phyloP scores from a whole-genome alignment of 2,888 invertebrate genomes.

The Leucoptera coffeella region DNA sequence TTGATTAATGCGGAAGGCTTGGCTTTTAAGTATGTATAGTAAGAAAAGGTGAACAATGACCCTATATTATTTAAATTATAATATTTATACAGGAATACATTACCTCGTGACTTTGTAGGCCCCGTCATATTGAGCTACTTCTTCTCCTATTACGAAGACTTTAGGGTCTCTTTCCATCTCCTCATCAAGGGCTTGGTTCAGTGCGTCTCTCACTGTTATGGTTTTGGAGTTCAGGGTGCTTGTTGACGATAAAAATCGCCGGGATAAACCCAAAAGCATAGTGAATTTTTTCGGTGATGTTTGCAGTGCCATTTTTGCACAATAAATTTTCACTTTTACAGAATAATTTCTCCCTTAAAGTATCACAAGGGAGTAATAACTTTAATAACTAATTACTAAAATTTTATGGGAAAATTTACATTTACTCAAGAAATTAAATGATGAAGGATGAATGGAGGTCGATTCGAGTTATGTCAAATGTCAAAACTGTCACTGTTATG shows the following conservation, averaged over 20 bases:
- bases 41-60: background rate
- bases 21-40: too few species aligned
- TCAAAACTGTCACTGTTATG: too few species aligned
- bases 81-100: slow-evolving; percentile 2
- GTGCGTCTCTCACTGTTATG: slow-evolving; percentile 93
- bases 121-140: slow-evolving; percentile 98
- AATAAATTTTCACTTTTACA: background rate
- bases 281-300: slow-evolving; percentile 31
- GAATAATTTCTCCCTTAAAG: slow-evolving; percentile 11
- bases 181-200: slow-evolving; percentile 94
- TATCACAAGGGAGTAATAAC: background rate
- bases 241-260: slow-evolving; percentile 36
- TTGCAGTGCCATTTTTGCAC: slow-evolving; percentile 39
- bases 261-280: slow-evolving; percentile 20
- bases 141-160: slow-evolving; percentile 91
- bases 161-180: slow-evolving; percentile 91
- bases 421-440: too few species aligned
- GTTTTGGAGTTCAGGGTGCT: slow-evolving; percentile 45
- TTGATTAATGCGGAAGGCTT: too few species aligned
- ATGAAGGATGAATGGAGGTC: slow-evolving; percentile 50
- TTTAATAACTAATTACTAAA: too few species aligned
- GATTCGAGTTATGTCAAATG: too few species aligned
- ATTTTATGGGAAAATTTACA: too few species aligned
- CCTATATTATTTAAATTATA: background rate
- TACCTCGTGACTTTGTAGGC: slow-evolving; percentile 87